These are phyloP conservation scores for Ardeotis arabs DNA, from an alignment of 2,113 vertebrate species.

Conservation along the genomic window DNA sequence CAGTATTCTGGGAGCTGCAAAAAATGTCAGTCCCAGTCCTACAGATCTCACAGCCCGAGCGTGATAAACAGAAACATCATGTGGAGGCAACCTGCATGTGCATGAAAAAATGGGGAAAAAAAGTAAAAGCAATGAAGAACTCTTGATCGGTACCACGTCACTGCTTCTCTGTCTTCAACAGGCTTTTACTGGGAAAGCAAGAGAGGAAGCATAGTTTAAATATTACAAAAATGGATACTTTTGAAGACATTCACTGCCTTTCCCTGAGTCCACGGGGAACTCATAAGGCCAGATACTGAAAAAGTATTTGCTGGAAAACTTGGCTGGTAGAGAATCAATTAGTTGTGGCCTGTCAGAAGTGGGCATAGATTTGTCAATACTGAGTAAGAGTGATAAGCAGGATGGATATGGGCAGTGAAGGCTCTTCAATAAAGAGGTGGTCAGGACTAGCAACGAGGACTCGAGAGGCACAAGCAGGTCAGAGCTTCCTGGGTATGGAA, in stretches of 20 bases:
- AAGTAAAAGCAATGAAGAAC: background rate
- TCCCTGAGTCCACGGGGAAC: background rate
- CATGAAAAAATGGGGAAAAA: rapidly evolving
- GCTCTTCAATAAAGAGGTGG: conserved; percentile 43
- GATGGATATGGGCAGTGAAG: conserved; percentile 58
- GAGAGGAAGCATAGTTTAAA: background rate
- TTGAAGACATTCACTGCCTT: background rate
- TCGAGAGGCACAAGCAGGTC: background rate
- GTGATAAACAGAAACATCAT: background rate
- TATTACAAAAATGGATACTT: background rate
- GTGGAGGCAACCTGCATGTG: background rate
- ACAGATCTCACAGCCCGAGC: background rate
- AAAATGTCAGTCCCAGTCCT: background rate
- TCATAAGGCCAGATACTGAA: background rate
- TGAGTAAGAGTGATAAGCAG: conserved; percentile 58
- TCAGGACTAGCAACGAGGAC: conserved; percentile 24
- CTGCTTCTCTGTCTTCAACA: background rate
- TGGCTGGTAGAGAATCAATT: conserved; percentile 37
- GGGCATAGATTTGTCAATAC: conserved; percentile 55
- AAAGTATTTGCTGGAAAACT: conserved; percentile 36
- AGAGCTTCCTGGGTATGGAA: background rate
- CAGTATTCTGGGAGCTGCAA: background rate
- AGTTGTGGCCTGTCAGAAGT: conserved; percentile 39
- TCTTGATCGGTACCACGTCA: rapidly evolving
- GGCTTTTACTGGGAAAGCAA: background rate